A percentile compares a stretch with the other conserved stretches of the same genome.
phyloP scores from a whole-genome alignment of 2,113 vertebrate species.

The Perccottus glenii region DNA sequence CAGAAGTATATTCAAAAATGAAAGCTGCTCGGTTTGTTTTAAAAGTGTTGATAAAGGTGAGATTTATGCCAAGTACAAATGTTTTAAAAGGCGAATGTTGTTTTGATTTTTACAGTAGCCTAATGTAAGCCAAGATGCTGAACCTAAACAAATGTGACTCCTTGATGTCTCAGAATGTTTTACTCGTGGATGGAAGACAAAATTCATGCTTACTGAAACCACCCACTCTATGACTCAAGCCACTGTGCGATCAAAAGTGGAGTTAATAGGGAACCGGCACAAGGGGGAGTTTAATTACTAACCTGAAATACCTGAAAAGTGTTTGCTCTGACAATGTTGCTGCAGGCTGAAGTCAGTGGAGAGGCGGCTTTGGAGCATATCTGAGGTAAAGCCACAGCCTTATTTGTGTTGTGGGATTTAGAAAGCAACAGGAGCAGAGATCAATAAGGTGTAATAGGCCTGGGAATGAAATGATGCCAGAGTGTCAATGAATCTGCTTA shows the following conservation, averaged over 20 bases:
- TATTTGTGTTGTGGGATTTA: constrained; percentile 68
- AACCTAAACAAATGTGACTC: constrained; percentile 51
- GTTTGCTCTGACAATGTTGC: constrained; percentile 47
- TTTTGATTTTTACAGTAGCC: constrained; percentile 17
- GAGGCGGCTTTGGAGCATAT: constrained; percentile 35
- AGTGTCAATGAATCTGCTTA: constrained; percentile 81
- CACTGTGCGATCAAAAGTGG: constrained; percentile 67
- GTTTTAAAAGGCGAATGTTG: constrained; percentile 42
- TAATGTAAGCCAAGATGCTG: constrained; percentile 43
- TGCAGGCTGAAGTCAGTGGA: constrained; percentile 34
- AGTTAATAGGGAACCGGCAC: constrained; percentile 65
- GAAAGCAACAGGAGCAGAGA: constrained; percentile 62
- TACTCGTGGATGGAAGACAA: constrained; percentile 51
- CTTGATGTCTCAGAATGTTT: constrained; percentile 59
- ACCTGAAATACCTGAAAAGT: constrained; percentile 68
- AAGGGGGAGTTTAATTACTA: constrained; percentile 68
- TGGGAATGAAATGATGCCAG: constrained; percentile 73
- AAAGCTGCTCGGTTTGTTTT: constrained; percentile 38
- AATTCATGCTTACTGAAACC: constrained; percentile 63
- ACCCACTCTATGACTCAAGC: constrained; percentile 63
- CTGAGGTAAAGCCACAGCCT: constrained; percentile 59
- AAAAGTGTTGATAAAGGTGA: constrained; percentile 19
- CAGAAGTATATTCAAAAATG: constrained; percentile 57
- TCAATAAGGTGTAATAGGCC: constrained; percentile 78
- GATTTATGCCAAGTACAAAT: constrained; percentile 37